Evolutionary conservation across 2,888 invertebrate species (phyloP).

Genomic region (Acleris holmiana): DNA sequence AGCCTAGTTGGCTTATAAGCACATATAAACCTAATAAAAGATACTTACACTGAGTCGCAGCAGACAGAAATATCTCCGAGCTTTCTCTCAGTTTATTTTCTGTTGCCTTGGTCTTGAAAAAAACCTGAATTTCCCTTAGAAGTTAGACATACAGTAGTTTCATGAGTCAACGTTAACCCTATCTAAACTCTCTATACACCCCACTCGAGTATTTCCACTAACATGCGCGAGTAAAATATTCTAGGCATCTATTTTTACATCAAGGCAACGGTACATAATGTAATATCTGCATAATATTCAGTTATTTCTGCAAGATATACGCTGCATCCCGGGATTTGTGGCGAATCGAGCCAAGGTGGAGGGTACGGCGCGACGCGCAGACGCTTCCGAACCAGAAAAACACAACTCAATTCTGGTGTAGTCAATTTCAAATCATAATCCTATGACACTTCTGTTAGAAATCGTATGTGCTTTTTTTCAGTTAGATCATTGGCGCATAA

Average conservation of each 20-base stretch:
- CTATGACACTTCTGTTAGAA: not conserved
- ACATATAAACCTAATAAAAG: too few species aligned
- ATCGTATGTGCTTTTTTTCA: too few species aligned
- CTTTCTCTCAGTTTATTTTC: too few species aligned
- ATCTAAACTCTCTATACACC: not conserved
- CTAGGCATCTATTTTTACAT: constrained; percentile 68
- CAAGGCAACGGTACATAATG: constrained; percentile 70
- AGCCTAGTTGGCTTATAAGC: too few species aligned
- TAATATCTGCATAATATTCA: constrained; percentile 69
- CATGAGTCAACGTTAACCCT: not conserved
- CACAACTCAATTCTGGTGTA: not conserved
- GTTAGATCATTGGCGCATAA: too few species aligned
- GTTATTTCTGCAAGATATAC: constrained; percentile 62
- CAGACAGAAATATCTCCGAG: too few species aligned
- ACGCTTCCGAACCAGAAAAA: not conserved
- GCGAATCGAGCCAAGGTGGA: constrained; percentile 31
- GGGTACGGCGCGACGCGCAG: constrained; percentile 11
- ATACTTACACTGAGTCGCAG: too few species aligned
- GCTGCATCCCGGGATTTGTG: constrained; percentile 49
- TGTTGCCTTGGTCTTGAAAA: too few species aligned
- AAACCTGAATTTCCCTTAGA: too few species aligned
- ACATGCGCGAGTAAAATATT: constrained; percentile 57
- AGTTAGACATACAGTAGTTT: too few species aligned
- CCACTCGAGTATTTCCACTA: constrained; percentile 43
- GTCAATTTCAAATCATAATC: not conserved